phyloP scores from a whole-genome alignment of 2,888 invertebrate species.

The Nomada fabriciana region DNA sequence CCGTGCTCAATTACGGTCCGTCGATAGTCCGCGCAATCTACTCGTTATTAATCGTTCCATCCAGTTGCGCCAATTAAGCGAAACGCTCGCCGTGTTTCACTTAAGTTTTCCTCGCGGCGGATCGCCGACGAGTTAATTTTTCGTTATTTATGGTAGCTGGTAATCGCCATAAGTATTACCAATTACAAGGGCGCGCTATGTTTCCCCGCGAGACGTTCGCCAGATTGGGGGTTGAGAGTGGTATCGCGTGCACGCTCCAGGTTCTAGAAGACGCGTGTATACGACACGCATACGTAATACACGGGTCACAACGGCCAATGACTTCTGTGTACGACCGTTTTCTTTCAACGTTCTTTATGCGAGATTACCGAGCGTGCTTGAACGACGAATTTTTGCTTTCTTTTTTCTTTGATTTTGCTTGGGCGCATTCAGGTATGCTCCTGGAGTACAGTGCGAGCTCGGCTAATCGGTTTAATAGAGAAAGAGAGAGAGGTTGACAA shows the following conservation, averaged over 20 bases:
- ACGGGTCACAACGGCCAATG: slow-evolving; percentile 48
- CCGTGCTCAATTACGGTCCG: slow-evolving; percentile 44
- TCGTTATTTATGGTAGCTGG: slow-evolving; percentile 52
- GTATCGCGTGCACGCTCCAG: background rate
- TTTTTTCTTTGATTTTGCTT: too few species aligned
- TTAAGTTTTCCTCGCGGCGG: slow-evolving; percentile 40
- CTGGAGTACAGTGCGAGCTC: too few species aligned
- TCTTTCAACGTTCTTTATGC: slow-evolving; percentile 15
- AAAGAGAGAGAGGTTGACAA: too few species aligned
- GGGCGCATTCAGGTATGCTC: too few species aligned
- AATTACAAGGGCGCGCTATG: slow-evolving; percentile 50
- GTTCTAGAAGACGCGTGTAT: slow-evolving; percentile 5
- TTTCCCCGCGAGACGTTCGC: background rate
- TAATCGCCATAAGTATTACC: slow-evolving; percentile 49
- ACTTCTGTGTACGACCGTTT: slow-evolving; percentile 45
- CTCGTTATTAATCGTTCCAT: slow-evolving; percentile 46
- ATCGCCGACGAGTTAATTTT: slow-evolving; percentile 56
- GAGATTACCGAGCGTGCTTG: slow-evolving; percentile 26
- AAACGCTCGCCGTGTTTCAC: slow-evolving; percentile 45
- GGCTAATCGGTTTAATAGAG: too few species aligned
- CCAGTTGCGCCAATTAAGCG: slow-evolving; percentile 48
- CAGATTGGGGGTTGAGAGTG: slow-evolving; percentile 20
- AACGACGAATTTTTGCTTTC: background rate
- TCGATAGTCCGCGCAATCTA: slow-evolving; percentile 2
- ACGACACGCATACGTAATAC: slow-evolving; percentile 18